Percentiles rank a stretch among this genome's conserved stretches.
Conservation (phyloP, 2,113 vertebrate species). For the Acinonyx jubatus region DNA sequence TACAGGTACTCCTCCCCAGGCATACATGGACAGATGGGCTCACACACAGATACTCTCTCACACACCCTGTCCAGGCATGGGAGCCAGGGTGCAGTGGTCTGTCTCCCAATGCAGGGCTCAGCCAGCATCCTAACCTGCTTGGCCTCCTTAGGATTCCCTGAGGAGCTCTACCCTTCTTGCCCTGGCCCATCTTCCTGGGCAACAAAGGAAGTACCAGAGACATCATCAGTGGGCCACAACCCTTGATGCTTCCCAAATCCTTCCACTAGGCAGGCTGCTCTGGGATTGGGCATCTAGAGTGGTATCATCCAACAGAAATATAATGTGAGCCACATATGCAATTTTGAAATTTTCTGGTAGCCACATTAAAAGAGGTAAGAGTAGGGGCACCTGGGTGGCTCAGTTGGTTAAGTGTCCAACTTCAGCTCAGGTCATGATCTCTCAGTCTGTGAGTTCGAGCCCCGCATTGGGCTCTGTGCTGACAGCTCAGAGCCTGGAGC, state of each 20-base stretch:
- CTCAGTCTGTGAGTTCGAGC: neutral
- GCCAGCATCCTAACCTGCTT: neutral
- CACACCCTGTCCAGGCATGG: neutral
- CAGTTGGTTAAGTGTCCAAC: neutral
- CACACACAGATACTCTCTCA: neutral
- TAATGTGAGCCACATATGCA: neutral
- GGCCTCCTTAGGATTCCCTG: neutral
- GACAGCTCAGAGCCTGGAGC: neutral
- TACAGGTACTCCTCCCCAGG: neutral
- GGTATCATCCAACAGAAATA: neutral
- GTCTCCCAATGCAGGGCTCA: neutral
- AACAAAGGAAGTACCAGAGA: neutral
- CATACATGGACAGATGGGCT: fast-evolving
- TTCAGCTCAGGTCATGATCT: neutral
- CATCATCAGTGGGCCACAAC: neutral
- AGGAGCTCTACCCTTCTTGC: neutral
- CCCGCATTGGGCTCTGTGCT: neutral
- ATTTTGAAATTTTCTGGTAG: neutral
- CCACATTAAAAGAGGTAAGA: neutral
- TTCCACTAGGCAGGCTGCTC: neutral
- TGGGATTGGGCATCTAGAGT: neutral
- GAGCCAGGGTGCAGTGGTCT: neutral
- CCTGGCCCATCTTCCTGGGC: neutral
- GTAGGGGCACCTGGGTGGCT: neutral
- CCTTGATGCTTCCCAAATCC: neutral